Conservation (phyloP, 2,797 vertebrate genomes). For the Anabacerthia variegaticeps region DNA sequence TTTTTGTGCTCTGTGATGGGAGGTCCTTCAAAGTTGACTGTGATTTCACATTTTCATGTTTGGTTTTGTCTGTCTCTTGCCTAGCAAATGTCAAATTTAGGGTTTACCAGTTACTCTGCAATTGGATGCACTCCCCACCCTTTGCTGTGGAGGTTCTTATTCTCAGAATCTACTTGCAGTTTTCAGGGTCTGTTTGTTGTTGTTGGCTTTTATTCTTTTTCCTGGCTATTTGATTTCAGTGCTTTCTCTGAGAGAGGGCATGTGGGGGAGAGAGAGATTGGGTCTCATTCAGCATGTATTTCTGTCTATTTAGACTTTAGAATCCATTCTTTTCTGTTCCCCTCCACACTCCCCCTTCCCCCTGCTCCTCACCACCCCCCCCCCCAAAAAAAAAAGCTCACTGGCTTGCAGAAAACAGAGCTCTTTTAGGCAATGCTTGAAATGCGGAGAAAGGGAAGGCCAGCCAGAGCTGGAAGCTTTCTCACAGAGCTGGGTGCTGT, state of each 20-base stretch:
- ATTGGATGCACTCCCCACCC: neutral
- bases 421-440: neutral
- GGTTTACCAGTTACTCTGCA: neutral
- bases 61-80: neutral
- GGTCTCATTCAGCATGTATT: neutral
- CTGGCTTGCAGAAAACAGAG: neutral
- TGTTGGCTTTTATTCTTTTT: slow-evolving; percentile 23
- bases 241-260: neutral
- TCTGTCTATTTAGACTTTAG: neutral
- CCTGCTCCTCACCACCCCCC: too few species aligned
- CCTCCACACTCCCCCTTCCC: too few species aligned
- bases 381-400: neutral
- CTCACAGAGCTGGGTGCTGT: neutral
- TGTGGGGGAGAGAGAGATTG: neutral
- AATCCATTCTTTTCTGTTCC: neutral
- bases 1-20: neutral
- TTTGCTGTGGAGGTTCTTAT: neutral
- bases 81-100: neutral
- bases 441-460: neutral
- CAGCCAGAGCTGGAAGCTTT: neutral
- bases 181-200: slow-evolving; percentile 34
- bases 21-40: neutral
- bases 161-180: neutral
- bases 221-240: neutral
- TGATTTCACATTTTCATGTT: slow-evolving; percentile 1